Base-by-base conservation (phyloP, 2,888 invertebrate species). In the Steinernema scapterisci region DNA sequence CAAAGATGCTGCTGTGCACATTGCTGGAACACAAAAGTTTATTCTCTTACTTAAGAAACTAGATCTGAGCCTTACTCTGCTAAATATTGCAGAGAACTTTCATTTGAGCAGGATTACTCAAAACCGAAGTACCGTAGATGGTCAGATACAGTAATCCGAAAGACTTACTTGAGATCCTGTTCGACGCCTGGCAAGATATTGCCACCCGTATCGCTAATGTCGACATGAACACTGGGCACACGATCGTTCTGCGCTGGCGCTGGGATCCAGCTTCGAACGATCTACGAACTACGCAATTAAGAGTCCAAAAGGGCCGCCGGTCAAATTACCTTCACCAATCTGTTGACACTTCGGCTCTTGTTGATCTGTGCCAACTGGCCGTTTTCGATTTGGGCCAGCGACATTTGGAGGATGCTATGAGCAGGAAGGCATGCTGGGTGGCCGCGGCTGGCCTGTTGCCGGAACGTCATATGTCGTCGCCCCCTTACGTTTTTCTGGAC, bases 401-500 rank as follows among this genome's bases (percentile, higher is more conserved):
- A 63, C 63, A 63, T 63, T 63, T 27, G 31, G 31, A 3, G 31
- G 2, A 63, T 31, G 63, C 31, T 63, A 63, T 31, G 63, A 27
- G 38, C 9, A 63, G 25, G 63, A 25, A 27, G 63, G 25, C 63
- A 63, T 63, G 31, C 16, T 63, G 63, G 27, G 27, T 63, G 31
- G 38, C 38, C 27, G 63, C 27, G 25, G 63, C 31, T 63, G 63
- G 63, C 27, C 63, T 27, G 16, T 38, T 31, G 63, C 38, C 31
- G 16, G 63, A 63, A 63, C 63, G 63, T 63, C 63, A 63, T 63
- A 31, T 63, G 63, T 63, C 63, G 63, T 63, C 31, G 63, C 16
- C 31, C 31, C 31, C 11, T 63, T 31, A 63, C 63, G 38, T 63
- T 63, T 52, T 63, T 63, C 63, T 38, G 63, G 63, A 54, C 31